These are phyloP conservation scores for Bothrops jararaca DNA, from an alignment of 2,113 vertebrate genomes.

Conservation along the genomic window DNA sequence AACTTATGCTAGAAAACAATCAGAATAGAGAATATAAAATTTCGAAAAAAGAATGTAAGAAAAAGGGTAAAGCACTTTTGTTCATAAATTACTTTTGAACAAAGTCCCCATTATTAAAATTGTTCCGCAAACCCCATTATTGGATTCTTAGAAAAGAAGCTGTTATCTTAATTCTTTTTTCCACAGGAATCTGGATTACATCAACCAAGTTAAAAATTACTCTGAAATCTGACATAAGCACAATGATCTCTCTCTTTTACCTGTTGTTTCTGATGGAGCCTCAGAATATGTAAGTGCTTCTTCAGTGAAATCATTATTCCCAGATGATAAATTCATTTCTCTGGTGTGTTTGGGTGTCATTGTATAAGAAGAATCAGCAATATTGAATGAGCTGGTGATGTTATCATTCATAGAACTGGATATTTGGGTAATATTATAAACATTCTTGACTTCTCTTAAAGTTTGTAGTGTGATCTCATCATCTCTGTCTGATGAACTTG, in stretches of 20 bases:
- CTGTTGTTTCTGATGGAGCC: neutral
- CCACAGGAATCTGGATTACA: neutral
- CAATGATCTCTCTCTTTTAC: conserved; percentile 9
- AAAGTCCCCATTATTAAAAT: neutral
- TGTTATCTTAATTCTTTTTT: neutral
- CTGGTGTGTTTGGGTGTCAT: neutral
- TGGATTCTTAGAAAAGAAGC: neutral
- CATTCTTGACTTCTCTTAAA: conserved; percentile 30
- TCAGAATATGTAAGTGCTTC: neutral
- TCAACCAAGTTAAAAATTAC: neutral
- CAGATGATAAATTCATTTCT: neutral
- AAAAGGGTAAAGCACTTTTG: neutral
- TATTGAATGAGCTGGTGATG: neutral
- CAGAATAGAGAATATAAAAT: neutral
- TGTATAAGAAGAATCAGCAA: conserved; percentile 3
- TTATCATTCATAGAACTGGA: neutral
- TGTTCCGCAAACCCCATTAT: neutral
- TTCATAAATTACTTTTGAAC: neutral
- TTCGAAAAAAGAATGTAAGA: neutral
- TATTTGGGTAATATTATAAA: neutral
- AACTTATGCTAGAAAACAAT: neutral
- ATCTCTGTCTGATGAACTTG: conserved; percentile 56
- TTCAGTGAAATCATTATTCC: neutral
- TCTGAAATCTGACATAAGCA: neutral
- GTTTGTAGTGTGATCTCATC: conserved; percentile 58